phyloP scores from a whole-genome alignment of 1,140 invertebrate species.

The Hylyphantes graminicola region DNA sequence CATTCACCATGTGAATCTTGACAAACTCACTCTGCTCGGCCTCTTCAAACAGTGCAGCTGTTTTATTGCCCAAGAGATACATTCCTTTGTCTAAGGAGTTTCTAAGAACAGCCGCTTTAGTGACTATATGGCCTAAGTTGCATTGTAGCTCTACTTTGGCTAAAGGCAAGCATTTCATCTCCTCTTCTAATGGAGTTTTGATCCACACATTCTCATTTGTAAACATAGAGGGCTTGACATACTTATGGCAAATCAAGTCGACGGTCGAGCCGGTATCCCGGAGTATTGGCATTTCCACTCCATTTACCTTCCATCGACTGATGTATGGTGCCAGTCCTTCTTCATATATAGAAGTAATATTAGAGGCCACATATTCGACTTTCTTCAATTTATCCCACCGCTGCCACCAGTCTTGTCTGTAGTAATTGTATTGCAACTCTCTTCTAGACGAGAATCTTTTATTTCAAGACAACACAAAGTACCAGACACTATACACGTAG shows the following conservation, averaged over 20 bases:
- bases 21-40: background rate
- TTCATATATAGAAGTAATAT: background rate
- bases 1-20: background rate
- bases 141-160: background rate
- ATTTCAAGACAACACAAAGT: no score
- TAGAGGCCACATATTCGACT: background rate
- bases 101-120: no score
- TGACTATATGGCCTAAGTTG: no score
- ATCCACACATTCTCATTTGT: slow-evolving; percentile 2
- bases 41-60: slow-evolving; percentile 8
- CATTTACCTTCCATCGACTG: slow-evolving; percentile 17
- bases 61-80: slow-evolving; percentile 23
- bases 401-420: no score
- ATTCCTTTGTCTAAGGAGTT: slow-evolving; percentile 9
- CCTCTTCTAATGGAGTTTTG: background rate
- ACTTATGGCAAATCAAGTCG: background rate
- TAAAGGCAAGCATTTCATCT: background rate
- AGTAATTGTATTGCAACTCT: no score
- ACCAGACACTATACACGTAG: no score
- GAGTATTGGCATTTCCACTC: slow-evolving; percentile 11
- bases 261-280: slow-evolving; percentile 22
- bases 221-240: background rate
- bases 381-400: slow-evolving; percentile 18
- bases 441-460: no score
- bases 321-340: background rate